Evolutionary conservation across 2,113 vertebrate species (phyloP).

Genomic region (Herpetotheres cachinnans): DNA sequence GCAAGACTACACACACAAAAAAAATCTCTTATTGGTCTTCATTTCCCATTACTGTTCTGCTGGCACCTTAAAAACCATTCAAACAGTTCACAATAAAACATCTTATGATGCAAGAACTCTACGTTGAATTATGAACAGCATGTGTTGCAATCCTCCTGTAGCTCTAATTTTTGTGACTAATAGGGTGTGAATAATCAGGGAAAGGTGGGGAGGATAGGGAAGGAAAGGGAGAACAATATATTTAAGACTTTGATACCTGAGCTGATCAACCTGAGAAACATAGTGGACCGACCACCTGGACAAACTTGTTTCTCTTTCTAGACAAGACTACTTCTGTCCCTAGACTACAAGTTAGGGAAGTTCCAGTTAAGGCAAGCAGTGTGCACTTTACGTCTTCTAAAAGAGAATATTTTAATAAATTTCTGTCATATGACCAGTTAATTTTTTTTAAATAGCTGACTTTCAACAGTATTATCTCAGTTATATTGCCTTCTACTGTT

Average conservation of each 20-base stretch:
- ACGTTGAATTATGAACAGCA: not conserved
- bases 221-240: not conserved
- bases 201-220: fast-evolving
- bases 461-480: not conserved
- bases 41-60: not conserved
- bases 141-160: not conserved
- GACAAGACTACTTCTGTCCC: not conserved
- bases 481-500: not conserved
- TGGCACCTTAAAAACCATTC: not conserved
- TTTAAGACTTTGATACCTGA: not conserved
- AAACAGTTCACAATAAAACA: not conserved
- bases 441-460: not conserved
- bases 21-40: not conserved
- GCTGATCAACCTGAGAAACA: not conserved
- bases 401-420: not conserved
- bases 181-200: not conserved
- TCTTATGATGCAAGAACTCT: not conserved
- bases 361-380: not conserved
- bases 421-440: not conserved
- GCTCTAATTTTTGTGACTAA: not conserved
- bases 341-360: not conserved
- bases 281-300: not conserved
- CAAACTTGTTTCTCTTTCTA: not conserved
- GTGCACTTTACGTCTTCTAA: not conserved
- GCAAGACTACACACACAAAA: not conserved